phyloP scores from a whole-genome alignment of 2,113 vertebrate species.

The Protobothrops mucrosquamatus region DNA sequence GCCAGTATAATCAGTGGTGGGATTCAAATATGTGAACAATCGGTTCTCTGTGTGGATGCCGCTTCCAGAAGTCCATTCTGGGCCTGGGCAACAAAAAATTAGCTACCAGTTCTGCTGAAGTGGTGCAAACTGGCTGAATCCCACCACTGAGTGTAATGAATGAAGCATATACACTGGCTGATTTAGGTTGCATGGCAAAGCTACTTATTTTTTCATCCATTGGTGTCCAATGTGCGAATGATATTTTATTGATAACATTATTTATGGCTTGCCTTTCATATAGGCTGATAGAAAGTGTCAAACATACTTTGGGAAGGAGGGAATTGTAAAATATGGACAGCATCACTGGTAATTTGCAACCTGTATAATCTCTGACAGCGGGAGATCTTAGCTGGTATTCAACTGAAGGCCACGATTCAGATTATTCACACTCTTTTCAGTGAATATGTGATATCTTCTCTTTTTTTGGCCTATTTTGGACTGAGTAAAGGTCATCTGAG shows the following conservation, averaged over 20 bases:
- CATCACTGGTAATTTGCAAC: not conserved
- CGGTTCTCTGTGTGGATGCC: too few relatives aligned
- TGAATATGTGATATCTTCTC: not conserved
- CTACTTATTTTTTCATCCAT: not conserved
- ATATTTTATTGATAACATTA: not conserved
- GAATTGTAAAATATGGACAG: not conserved
- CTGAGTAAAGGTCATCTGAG: not conserved
- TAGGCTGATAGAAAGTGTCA: not conserved
- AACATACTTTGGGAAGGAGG: not conserved
- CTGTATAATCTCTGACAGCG: not conserved
- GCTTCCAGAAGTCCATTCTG: too few relatives aligned
- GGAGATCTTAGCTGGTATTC: not conserved
- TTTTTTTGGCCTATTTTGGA: not conserved
- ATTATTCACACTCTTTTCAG: not conserved
- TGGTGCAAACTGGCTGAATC: too few relatives aligned
- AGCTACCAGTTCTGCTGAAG: too few relatives aligned
- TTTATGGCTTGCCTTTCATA: not conserved
- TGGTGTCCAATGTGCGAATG: too few relatives aligned
- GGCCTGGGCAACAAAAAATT: too few relatives aligned
- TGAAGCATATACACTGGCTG: not conserved
- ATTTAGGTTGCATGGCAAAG: not conserved
- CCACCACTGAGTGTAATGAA: not conserved
- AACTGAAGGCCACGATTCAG: not conserved
- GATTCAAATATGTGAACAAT: too few relatives aligned
- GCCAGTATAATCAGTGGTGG: not conserved